These are phyloP conservation scores for Macrostomum lignano DNA, from an alignment of 1,140 invertebrate genomes.

Conservation along the genomic window DNA sequence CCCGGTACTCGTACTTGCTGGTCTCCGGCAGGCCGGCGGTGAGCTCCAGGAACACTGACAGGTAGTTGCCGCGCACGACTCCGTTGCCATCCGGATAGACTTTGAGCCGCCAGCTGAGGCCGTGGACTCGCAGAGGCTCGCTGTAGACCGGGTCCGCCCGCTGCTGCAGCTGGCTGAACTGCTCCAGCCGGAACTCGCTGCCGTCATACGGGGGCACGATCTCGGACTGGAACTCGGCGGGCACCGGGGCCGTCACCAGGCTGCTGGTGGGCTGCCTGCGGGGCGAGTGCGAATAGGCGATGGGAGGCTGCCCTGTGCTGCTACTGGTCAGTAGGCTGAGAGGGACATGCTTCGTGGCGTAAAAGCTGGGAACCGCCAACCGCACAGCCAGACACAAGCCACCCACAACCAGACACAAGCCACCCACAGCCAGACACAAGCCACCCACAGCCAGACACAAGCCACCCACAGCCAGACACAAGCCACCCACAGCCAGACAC, in stretches of 20 bases:
- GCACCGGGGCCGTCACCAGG: conserved; percentile 57
- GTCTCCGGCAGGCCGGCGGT: conserved; percentile 62
- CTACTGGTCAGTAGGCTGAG: too few species aligned
- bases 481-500: too few species aligned
- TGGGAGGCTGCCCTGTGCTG: too few species aligned
- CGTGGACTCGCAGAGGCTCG: conserved; percentile 54
- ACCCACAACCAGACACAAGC: too few species aligned
- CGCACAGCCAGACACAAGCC: too few species aligned
- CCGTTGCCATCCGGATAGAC: conserved; percentile 50
- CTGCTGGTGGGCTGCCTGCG: conserved; percentile 47
- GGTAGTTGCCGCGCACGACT: conserved; percentile 60
- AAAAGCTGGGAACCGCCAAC: too few species aligned
- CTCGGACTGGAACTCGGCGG: conserved; percentile 60
- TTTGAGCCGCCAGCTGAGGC: conserved; percentile 62
- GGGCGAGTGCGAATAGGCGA: too few species aligned
- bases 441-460: too few species aligned
- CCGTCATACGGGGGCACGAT: conserved; percentile 64
- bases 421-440: too few species aligned
- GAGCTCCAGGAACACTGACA: conserved; percentile 65
- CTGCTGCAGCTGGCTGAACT: conserved; percentile 50
- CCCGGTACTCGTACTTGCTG: conserved; percentile 68
- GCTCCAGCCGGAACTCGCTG: conserved; percentile 54
- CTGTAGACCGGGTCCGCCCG: conserved; percentile 71
- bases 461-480: too few species aligned
- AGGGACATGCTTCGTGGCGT: too few species aligned